Conservation (phyloP, 2,888 invertebrate species). For the Dione vanillae region DNA sequence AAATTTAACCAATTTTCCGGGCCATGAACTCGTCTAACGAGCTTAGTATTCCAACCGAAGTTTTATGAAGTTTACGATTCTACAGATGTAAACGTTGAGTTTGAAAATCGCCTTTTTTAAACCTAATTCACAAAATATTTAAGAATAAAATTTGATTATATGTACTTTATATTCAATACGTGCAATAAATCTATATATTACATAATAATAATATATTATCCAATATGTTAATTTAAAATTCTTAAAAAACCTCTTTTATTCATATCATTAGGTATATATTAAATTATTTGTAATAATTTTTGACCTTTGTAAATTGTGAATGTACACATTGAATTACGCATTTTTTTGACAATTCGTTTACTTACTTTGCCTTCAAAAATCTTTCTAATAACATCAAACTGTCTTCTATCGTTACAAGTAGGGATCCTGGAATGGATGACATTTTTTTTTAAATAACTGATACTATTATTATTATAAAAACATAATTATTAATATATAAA, state of each 20-base stretch:
- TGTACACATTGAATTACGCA: constrained; percentile 63
- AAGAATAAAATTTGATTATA: constrained; percentile 9
- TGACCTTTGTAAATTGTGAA: constrained; percentile 40
- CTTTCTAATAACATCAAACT: too few species aligned
- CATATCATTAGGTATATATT: constrained; percentile 43
- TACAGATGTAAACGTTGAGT: not conserved
- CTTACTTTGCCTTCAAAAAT: not conserved
- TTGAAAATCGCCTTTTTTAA: not conserved
- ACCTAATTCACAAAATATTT: constrained; percentile 4
- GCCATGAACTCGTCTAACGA: constrained; percentile 14
- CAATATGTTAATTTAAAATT: constrained; percentile 25
- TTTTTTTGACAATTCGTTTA: constrained; percentile 46
- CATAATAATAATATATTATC: constrained; percentile 12
- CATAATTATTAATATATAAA: too few species aligned
- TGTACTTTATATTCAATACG: constrained; percentile 13
- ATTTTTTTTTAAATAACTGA: too few species aligned
- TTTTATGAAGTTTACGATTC: constrained; percentile 8
- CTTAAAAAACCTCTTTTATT: constrained; percentile 21
- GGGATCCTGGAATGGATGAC: too few species aligned
- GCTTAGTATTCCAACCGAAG: constrained; percentile 27
- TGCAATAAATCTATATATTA: constrained; percentile 26
- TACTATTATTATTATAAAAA: too few species aligned
- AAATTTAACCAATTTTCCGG: constrained; percentile 31
- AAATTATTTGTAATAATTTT: constrained; percentile 56
- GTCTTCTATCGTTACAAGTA: too few species aligned